Percentiles rank a stretch among this genome's conserved stretches.
Evolutionary conservation across 2,888 invertebrate genomes (phyloP).

Genomic region (Teleogryllus oceanicus): DNA sequence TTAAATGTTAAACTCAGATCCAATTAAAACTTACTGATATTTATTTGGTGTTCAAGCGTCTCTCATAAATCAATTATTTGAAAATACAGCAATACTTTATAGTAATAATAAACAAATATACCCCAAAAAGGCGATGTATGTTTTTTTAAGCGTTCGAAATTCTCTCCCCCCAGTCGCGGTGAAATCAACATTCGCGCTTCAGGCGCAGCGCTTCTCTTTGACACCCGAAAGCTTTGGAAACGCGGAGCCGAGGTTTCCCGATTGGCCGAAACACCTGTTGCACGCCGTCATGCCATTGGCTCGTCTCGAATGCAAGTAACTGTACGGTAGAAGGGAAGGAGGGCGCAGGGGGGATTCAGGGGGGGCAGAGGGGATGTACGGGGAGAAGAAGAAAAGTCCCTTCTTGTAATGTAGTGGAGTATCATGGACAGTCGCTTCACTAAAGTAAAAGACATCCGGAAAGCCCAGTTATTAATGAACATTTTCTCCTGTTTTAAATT

Average conservation of each 20-base stretch:
- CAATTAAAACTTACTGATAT: too few relatives aligned
- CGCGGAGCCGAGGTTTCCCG: not conserved
- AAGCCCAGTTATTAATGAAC: not conserved
- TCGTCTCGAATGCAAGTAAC: not conserved
- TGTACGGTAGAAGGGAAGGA: slow-evolving; percentile 20
- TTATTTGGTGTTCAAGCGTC: too few relatives aligned
- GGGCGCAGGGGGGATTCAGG: not conserved
- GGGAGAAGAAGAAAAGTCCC: slow-evolving; percentile 20
- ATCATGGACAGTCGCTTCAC: not conserved
- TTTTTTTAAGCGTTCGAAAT: not conserved
- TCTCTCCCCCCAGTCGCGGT: not conserved
- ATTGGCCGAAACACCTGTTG: slow-evolving; percentile 32
- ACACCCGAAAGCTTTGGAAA: not conserved
- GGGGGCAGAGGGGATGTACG: not conserved
- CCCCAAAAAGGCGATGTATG: too few relatives aligned
- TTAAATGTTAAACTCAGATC: too few relatives aligned
- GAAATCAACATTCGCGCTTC: not conserved
- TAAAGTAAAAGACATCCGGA: too few relatives aligned
- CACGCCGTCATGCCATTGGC: slow-evolving; percentile 24
- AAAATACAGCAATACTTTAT: too few relatives aligned
- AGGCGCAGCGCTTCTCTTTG: not conserved
- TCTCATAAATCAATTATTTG: too few relatives aligned
- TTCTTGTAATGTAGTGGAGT: slow-evolving; percentile 19
- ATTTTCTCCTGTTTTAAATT: not conserved
- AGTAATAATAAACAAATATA: too few relatives aligned